Conservation (phyloP, 2,797 vertebrate genomes). For the Coracias cyanogaster region DNA sequence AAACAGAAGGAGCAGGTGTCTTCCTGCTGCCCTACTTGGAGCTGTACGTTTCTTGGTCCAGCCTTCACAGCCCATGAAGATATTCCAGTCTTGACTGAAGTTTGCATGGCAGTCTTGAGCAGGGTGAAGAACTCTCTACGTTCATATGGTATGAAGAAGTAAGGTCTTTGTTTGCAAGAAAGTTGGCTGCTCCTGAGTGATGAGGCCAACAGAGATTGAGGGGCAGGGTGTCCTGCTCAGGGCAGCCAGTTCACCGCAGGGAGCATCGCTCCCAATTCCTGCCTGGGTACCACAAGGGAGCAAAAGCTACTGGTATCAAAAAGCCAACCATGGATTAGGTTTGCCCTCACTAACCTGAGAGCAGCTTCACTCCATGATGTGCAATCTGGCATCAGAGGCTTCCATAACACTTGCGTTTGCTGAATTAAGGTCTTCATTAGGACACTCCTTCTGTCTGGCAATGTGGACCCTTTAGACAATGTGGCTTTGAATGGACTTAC, state of each 20-base stretch:
- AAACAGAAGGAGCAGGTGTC: neutral
- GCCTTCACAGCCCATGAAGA: neutral
- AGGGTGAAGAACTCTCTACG: neutral
- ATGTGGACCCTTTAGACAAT: neutral
- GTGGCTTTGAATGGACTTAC: neutral
- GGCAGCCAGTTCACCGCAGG: neutral
- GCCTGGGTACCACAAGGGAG: rapidly evolving
- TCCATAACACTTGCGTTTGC: neutral
- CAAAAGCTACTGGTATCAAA: neutral
- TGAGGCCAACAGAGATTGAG: neutral
- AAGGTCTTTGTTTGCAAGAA: neutral
- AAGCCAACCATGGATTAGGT: neutral
- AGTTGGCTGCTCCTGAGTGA: neutral
- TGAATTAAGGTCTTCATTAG: neutral
- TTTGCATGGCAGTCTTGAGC: neutral
- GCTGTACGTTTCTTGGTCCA: rapidly evolving
- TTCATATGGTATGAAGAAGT: neutral
- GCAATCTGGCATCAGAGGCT: neutral
- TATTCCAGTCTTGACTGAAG: neutral
- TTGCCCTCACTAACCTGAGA: neutral
- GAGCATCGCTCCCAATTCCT: neutral
- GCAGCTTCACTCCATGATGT: neutral
- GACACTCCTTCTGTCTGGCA: neutral
- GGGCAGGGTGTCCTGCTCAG: neutral
- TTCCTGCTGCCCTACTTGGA: neutral